phyloP scores from a whole-genome alignment of 2,888 invertebrate genomes.

The Lissonota sp. region DNA sequence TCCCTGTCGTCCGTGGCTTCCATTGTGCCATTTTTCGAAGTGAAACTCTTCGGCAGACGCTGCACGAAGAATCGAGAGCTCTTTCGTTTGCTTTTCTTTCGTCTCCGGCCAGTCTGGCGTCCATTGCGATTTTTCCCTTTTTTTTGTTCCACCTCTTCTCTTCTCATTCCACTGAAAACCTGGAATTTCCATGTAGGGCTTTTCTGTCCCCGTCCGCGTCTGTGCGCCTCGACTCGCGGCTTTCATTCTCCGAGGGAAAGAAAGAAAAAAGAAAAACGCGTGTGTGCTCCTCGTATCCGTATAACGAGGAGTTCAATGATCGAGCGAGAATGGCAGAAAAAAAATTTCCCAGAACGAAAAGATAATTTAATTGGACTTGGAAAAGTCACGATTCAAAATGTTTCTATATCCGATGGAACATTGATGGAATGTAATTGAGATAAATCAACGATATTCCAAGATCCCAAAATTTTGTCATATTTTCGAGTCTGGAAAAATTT shows the following conservation, averaged over 20 bases:
- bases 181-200: constrained; percentile 62
- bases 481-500: too few species aligned
- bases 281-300: background rate
- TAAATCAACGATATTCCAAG: too few species aligned
- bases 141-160: background rate
- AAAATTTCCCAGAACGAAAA: constrained; percentile 5
- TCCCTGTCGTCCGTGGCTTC: constrained; percentile 33
- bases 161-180: constrained; percentile 49
- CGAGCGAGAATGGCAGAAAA: constrained; percentile 5
- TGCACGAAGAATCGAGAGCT: constrained; percentile 52
- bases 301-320: constrained; percentile 34
- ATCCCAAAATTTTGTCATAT: too few species aligned
- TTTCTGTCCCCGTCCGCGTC: constrained; percentile 25
- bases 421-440: too few species aligned
- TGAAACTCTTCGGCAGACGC: constrained; percentile 5
- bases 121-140: constrained; percentile 45
- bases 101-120: constrained; percentile 56
- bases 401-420: too few species aligned
- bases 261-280: too few species aligned
- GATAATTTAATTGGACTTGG: background rate
- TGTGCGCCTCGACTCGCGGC: constrained; percentile 26
- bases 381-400: background rate
- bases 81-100: constrained; percentile 35
- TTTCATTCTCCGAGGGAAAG: too few species aligned
- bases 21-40: constrained; percentile 51